Conservation (phyloP, 1,140 invertebrate genomes). For the Ceratoteleas bidentatus region DNA sequence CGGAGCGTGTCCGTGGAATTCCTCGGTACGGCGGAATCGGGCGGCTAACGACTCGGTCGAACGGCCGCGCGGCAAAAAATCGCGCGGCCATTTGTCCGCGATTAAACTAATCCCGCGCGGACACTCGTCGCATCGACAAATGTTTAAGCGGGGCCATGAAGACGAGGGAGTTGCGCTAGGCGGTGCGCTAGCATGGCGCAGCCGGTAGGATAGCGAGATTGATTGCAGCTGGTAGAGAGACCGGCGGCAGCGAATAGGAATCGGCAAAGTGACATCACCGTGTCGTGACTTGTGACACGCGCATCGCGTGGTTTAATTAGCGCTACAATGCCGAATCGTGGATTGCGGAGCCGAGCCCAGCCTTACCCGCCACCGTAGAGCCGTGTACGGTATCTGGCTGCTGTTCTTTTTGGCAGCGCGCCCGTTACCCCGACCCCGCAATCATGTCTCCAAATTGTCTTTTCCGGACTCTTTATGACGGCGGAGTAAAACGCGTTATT, state of each 20-base stretch:
- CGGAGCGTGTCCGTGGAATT: constrained; percentile 48
- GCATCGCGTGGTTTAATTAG: constrained; percentile 77
- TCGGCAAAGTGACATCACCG: constrained; percentile 73
- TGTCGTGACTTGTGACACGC: constrained; percentile 75
- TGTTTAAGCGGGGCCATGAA: constrained; percentile 38
- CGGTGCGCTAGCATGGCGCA: constrained; percentile 20
- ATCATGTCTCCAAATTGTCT: constrained; percentile 77
- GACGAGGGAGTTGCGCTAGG: not conserved
- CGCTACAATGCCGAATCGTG: constrained; percentile 74
- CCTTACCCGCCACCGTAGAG: constrained; percentile 46
- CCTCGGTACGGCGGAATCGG: not conserved
- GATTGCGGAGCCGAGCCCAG: constrained; percentile 51
- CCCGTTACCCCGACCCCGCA: constrained; percentile 73
- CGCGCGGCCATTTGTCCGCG: constrained; percentile 10
- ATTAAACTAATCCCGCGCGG: constrained; percentile 15
- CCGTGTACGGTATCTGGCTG: constrained; percentile 35
- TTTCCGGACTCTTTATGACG: constrained; percentile 43
- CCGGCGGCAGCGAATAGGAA: constrained; percentile 69
- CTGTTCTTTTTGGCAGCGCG: constrained; percentile 77
- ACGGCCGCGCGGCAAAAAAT: constrained; percentile 15
- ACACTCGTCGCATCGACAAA: constrained; percentile 47
- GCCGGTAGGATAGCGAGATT: constrained; percentile 39
- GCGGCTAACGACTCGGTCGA: constrained; percentile 3
- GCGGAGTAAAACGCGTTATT: constrained; percentile 17
- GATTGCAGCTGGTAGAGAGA: constrained; percentile 30